Conservation (phyloP, 2,888 invertebrate species). For the Drosophila formosana region DNA sequence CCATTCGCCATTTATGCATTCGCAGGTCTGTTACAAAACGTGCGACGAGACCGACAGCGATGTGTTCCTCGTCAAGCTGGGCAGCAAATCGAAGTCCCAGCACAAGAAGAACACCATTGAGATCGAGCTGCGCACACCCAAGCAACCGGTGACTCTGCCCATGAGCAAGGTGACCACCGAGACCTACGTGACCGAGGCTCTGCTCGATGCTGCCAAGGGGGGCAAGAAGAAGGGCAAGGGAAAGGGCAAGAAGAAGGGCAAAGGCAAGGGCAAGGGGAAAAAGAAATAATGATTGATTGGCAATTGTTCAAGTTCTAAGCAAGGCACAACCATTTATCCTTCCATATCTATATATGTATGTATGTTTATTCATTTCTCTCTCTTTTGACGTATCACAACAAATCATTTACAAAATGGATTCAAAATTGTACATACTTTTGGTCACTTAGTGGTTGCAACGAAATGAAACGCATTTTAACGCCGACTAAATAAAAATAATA, state of each 20-base stretch:
- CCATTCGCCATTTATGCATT: slow-evolving; percentile 12
- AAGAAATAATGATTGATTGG: slow-evolving; percentile 25
- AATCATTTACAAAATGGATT: slow-evolving; percentile 19
- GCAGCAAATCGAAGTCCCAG: slow-evolving; percentile 90
- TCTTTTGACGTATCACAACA: not conserved
- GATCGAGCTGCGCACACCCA: slow-evolving; percentile 91
- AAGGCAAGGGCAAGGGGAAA: slow-evolving; percentile 50
- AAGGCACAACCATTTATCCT: too few relatives aligned
- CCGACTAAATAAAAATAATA: not conserved
- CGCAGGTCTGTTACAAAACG: slow-evolving; percentile 83
- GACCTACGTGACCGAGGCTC: slow-evolving; percentile 88
- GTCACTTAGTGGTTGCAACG: slow-evolving; percentile 22
- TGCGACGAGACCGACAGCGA: slow-evolving; percentile 89
- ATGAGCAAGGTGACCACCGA: slow-evolving; percentile 88
- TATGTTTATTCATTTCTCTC: too few relatives aligned
- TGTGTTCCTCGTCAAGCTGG: slow-evolving; percentile 90
- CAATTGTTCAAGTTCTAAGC: not conserved
- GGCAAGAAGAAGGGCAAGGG: slow-evolving; percentile 37
- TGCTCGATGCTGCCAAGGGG: slow-evolving; percentile 62
- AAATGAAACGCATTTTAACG: slow-evolving; percentile 6
- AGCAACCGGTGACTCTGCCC: slow-evolving; percentile 87
- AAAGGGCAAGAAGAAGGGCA: slow-evolving; percentile 27
- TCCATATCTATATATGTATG: too few relatives aligned
- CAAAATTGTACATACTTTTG: slow-evolving; percentile 24
- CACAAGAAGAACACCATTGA: slow-evolving; percentile 89